Evolutionary conservation across 1,140 invertebrate genomes (phyloP).

Genomic region (Orussus abietinus): DNA sequence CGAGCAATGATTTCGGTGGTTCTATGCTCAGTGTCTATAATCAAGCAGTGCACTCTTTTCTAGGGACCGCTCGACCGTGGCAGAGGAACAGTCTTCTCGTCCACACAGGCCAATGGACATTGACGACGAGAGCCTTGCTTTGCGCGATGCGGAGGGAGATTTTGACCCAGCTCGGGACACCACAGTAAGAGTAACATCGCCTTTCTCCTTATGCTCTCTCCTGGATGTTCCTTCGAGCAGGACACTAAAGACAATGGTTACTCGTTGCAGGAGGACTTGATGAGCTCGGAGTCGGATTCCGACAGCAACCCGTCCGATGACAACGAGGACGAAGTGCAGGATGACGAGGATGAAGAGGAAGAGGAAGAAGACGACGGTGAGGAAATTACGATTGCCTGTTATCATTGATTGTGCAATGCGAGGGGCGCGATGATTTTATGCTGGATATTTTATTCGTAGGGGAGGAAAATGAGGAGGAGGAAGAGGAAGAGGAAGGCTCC

Average conservation of each 20-base stretch:
- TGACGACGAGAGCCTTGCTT: conserved; percentile 47
- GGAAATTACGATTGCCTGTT: conserved; percentile 9
- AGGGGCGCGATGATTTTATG: too few relatives aligned
- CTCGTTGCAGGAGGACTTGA: conserved; percentile 54
- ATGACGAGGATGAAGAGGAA: conserved; percentile 59
- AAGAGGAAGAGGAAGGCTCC: conserved; percentile 65
- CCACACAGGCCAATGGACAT: conserved; percentile 51
- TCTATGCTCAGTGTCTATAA: conserved; percentile 42
- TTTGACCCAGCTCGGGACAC: conserved; percentile 49
- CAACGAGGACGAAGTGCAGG: conserved; percentile 58
- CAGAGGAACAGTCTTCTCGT: conserved; percentile 44
- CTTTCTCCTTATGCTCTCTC: conserved; percentile 6
- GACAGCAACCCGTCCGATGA: conserved; percentile 51
- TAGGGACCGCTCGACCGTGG: conserved; percentile 46
- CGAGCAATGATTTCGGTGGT: neutral
- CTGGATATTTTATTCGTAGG: too few relatives aligned
- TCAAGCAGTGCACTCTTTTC: conserved; percentile 51
- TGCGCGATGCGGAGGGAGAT: conserved; percentile 43
- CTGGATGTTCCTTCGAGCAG: neutral
- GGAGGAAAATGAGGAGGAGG: conserved; percentile 59
- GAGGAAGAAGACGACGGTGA: conserved; percentile 56
- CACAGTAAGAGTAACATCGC: conserved; percentile 43
- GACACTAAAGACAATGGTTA: conserved; percentile 3
- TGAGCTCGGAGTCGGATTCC: conserved; percentile 58
- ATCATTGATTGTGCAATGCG: too few relatives aligned